Base-by-base conservation (phyloP, 1,140 invertebrate genomes). In the Neuroterus valhalla region DNA sequence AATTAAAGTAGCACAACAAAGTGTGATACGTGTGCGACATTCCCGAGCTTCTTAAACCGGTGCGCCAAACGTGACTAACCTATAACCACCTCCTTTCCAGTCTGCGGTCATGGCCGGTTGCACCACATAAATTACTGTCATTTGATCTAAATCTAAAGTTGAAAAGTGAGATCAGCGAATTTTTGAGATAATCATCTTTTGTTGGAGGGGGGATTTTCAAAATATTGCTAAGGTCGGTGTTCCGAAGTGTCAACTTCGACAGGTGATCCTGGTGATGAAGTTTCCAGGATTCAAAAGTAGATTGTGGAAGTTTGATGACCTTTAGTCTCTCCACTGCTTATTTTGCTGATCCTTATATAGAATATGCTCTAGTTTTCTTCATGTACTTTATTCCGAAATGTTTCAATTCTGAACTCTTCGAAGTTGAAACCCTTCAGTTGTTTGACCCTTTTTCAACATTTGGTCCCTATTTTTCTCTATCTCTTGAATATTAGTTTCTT, bases 1-100 rank as follows among this genome's bases (percentile, higher is more conserved):
- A 15, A 62, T 62, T 23, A 26, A 62, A 62, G 21, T 62, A 15
- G 23, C 55, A 62, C 55, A 62, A 62, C 55, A 62, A 48, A 55
- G 45, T 46, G 17, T 21, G 17, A 17, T 44, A 67, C 23, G 42
- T 26, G 38, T 31, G 43, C 42, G n/a, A 11, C 26, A 15, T 26
- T 26, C 50, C 45, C 21, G 14, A 17, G 55, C 21, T 66, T 17
- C 66, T 62, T 21, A 75, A 75, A 73, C 75, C 73, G 70, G 77
- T 81, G 62, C 19, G 42, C 55, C 10, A 52, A 50, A 74, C 21
- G 26, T 55, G 43, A 73, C 78, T 82, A 82, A 82, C 81, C 81
- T 38, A 5, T 82, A 77, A 78, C 79, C 81, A 79, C 72, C 48
- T 62, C 55, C 17, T 5, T 21, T 19, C n/a, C 31, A 4, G 5